Conservation (phyloP, 2,888 invertebrate genomes). For the Metacarcinus magister region DNA sequence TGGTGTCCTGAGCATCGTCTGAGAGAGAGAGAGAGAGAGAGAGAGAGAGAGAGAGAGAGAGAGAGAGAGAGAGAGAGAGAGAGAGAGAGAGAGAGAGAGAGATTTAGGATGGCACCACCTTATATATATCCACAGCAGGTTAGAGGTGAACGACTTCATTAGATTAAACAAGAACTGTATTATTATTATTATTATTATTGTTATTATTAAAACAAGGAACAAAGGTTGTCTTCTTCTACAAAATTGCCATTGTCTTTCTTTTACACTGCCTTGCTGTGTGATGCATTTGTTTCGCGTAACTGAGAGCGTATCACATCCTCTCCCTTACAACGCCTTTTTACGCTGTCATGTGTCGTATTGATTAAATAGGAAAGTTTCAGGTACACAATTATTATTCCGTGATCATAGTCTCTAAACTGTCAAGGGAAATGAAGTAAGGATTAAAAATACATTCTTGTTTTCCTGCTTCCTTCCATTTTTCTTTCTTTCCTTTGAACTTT, state of each 20-base stretch:
- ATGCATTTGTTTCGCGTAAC: neutral
- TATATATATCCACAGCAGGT: no score
- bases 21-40: no score
- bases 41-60: no score
- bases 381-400: neutral
- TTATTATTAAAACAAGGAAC: no score
- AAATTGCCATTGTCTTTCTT: no score
- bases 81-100: neutral
- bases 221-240: no score
- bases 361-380: neutral
- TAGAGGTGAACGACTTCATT: no score
- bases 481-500: constrained; percentile 8
- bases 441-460: neutral
- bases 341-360: neutral
- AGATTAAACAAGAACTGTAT: no score
- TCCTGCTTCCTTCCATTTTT: neutral
- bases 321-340: neutral
- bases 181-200: no score
- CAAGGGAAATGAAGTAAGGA: neutral
- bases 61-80: no score
- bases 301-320: neutral
- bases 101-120: no score
- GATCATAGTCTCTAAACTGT: neutral
- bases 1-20: neutral
- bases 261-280: neutral